Conservation (phyloP, 2,113 vertebrate genomes). For the Sarotherodon lohbergeri region DNA sequence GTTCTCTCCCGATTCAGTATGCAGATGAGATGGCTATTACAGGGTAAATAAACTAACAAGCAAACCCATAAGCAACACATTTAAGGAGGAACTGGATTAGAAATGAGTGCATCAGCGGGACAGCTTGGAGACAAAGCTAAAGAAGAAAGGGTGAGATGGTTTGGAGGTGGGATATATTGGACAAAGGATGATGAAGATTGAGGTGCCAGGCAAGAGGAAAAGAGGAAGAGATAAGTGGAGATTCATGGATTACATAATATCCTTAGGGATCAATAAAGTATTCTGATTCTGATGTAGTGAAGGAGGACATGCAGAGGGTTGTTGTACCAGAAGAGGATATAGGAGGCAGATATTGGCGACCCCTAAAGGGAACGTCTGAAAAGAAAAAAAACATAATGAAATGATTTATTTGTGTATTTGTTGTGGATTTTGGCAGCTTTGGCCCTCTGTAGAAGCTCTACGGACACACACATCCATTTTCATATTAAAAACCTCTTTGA, state of each 20-base stretch:
- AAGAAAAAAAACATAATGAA: not conserved
- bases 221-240: not conserved
- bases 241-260: not conserved
- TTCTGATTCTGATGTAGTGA: not conserved
- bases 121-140: not conserved
- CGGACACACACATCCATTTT: not conserved
- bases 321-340: not conserved
- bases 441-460: not conserved
- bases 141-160: not conserved
- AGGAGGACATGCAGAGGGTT: not conserved
- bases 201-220: not conserved
- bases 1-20: not conserved
- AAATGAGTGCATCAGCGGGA: not conserved
- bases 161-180: not conserved
- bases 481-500: not conserved
- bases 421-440: not conserved
- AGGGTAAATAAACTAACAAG: not conserved
- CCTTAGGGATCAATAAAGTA: not conserved
- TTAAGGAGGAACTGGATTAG: not conserved
- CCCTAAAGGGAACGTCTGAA: not conserved
- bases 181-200: not conserved
- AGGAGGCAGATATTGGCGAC: not conserved
- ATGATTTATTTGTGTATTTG: not conserved
- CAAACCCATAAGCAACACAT: not conserved
- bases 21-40: not conserved